phyloP scores from a whole-genome alignment of 2,888 invertebrate genomes.

The Fragum sueziense region DNA sequence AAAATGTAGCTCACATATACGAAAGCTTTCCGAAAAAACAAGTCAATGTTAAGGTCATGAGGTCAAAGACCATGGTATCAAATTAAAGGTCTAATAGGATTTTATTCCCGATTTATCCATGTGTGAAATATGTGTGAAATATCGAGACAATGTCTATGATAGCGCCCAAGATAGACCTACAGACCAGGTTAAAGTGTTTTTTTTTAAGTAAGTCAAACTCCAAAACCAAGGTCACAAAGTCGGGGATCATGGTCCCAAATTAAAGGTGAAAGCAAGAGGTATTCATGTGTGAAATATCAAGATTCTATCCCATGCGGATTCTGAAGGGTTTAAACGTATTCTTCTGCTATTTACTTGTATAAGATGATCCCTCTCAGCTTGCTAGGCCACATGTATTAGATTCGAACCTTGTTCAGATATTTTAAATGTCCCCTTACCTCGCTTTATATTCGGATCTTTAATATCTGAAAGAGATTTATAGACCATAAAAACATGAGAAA shows the following conservation, averaged over 20 bases:
- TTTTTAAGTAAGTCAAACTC: background rate
- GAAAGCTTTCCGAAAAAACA: background rate
- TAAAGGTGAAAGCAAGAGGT: no score
- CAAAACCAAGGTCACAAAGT: no score
- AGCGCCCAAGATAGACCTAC: background rate
- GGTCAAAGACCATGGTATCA: background rate
- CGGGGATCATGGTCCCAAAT: no score
- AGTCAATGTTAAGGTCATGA: background rate
- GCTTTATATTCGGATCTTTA: background rate
- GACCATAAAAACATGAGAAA: background rate
- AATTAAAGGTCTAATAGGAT: background rate
- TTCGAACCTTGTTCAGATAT: background rate
- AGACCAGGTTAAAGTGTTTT: background rate
- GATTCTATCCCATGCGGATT: background rate
- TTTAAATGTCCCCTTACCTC: background rate
- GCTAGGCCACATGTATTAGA: no score
- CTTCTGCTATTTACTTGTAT: background rate
- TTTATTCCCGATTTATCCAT: background rate
- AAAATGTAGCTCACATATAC: no score
- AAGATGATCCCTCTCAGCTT: no score
- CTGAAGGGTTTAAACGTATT: background rate
- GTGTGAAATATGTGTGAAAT: background rate
- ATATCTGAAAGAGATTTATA: constrained; percentile 5
- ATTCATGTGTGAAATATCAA: no score
- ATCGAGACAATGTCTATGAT: background rate